Conservation (phyloP, 2,797 vertebrate genomes). For the Calcarius lapponicus region DNA sequence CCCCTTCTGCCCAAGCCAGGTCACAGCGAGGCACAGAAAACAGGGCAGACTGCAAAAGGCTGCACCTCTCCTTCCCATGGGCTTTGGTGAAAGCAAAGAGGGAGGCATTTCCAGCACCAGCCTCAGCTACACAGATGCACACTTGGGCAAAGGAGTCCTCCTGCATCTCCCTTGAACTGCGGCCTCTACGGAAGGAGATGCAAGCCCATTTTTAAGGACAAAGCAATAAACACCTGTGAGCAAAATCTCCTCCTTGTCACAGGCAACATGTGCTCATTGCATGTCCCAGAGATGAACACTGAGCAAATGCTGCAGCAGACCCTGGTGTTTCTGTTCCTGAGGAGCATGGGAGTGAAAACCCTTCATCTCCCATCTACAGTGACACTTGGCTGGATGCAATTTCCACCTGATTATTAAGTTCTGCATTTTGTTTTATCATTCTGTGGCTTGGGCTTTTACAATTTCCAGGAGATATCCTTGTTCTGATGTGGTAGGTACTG, state of each 20-base stretch:
- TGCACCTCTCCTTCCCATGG: not conserved
- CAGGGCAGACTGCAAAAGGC: accelerated
- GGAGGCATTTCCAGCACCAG: not conserved
- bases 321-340: not conserved
- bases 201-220: not conserved
- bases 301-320: not conserved
- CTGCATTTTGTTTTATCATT: not conserved
- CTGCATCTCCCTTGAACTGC: accelerated
- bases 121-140: not conserved
- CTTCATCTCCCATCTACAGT: not conserved
- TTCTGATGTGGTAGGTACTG: not conserved
- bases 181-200: accelerated
- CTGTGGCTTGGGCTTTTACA: not conserved
- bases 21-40: not conserved
- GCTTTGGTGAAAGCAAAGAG: not conserved
- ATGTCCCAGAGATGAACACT: not conserved
- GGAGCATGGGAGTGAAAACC: not conserved
- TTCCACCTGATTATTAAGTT: not conserved
- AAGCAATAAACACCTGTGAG: not conserved
- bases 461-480: not conserved
- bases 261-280: accelerated
- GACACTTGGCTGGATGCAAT: not conserved
- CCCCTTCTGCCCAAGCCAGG: not conserved
- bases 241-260: not conserved
- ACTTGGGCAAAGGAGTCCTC: not conserved